Evolutionary conservation across 2,797 vertebrate species (phyloP).

Genomic region (Rhabdophis nuchalis): DNA sequence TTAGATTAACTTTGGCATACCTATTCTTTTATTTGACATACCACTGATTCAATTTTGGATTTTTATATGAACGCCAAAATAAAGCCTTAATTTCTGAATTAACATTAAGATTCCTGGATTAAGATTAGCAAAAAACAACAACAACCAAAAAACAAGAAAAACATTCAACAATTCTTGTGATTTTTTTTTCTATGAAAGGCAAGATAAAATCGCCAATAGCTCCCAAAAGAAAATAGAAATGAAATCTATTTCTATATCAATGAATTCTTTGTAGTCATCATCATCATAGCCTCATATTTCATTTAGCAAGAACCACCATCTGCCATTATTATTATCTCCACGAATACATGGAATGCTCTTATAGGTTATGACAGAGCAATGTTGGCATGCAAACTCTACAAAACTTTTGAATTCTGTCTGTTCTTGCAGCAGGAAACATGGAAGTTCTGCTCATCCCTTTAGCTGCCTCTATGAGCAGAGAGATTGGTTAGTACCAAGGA

Average conservation of each 20-base stretch:
- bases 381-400: background rate
- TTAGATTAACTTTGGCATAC: conserved; percentile 67
- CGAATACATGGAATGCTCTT: background rate
- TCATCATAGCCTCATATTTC: conserved; percentile 59
- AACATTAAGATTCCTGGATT: background rate
- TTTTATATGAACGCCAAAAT: conserved; percentile 64
- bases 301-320: conserved; percentile 27
- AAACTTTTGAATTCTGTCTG: background rate
- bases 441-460: background rate
- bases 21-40: conserved; percentile 46
- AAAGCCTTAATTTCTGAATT: conserved; percentile 9
- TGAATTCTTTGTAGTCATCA: conserved; percentile 36
- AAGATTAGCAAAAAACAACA: background rate
- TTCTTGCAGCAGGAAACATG: background rate
- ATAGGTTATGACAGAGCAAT: background rate
- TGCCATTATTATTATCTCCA: background rate
- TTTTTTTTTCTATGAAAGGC: background rate
- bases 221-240: conserved; percentile 62
- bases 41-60: conserved; percentile 57
- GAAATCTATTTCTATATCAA: conserved; percentile 59
- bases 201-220: conserved; percentile 52
- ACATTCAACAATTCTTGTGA: background rate
- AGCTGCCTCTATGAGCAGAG: background rate
- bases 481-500: background rate
- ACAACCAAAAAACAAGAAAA: too few relatives aligned